Evolutionary conservation across 2,888 invertebrate genomes (phyloP), one percentile per base, ranked within the genome.

Genomic region (Ferdinandea cuprea): DNA sequence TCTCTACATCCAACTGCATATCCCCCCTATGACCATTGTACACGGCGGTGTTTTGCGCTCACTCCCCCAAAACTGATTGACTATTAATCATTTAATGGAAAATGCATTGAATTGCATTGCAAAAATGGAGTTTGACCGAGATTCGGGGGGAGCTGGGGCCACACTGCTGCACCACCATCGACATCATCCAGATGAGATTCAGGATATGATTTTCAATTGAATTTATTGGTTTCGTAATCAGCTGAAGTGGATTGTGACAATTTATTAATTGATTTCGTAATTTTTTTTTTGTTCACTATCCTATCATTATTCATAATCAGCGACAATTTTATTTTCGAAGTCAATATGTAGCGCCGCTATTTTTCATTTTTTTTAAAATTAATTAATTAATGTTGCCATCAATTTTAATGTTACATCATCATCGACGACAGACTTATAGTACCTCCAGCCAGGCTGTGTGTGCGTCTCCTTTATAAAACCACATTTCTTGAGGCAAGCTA

Each of bases 191-290:
- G 74, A 69, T 80, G 74, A 61, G 35, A 74, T 63, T 63, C 80
- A 50, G 69, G 68, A 74, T 80, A 69, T 69, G 80, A 80, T 44
- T 80, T 72, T 74, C 40, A 54, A 80, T 80, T 69, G 69, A 69
- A 80, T 80, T 80, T 80, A 80, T 76, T 80, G 80, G 61, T 80
- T 69, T 80, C 74, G 80, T 80, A 76, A 80, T 80, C 74, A 80
- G 76, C 40, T 63, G 80, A 76, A 76, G 76, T 74, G 76, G 28
- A 76, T 69, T 76, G 80, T 69, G 76, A 80, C 69, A 80, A 80
- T 80, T 80, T 80, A 80, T 80, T 80, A 80, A 80, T 80, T 76
- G 80, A 76, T 65, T 80, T 80, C 21, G 4, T 2, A 42, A 19
- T 21, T 48, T 52, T 32, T 48, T 48, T 37, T 25, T 7, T 42